phyloP scores from a whole-genome alignment of 2,113 vertebrate species.

The Heterocephalus glaber region DNA sequence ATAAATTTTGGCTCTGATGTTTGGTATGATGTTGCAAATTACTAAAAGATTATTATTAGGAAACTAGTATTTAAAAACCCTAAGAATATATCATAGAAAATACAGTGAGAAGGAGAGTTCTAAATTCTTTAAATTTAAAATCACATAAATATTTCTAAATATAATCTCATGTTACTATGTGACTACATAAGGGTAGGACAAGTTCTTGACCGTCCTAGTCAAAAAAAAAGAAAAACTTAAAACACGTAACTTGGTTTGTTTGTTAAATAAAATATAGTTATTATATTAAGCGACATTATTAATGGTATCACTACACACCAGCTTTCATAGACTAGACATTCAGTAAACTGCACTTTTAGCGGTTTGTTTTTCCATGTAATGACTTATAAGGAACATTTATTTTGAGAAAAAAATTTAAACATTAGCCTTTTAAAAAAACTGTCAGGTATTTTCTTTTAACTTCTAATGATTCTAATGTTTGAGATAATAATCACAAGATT shows the following conservation, averaged over 20 bases:
- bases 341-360: not conserved
- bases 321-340: not conserved
- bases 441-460: not conserved
- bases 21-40: not conserved
- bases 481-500: not conserved
- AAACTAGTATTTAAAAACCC: not conserved
- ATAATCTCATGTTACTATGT: not conserved
- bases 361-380: not conserved
- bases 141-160: not conserved
- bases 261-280: not conserved
- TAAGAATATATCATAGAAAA: not conserved
- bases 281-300: not conserved
- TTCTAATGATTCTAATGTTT: not conserved
- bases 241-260: not conserved
- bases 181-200: not conserved
- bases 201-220: not conserved
- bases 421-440: not conserved
- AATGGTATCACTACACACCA: not conserved
- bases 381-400: not conserved
- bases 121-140: not conserved
- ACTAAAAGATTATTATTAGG: not conserved
- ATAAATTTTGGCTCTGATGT: not conserved
- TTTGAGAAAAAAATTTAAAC: not conserved
- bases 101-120: not conserved
- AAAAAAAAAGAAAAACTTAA: constrained; percentile 11